These are phyloP conservation scores for Colius striatus DNA, from an alignment of 2,113 vertebrate species.

Conservation along the genomic window DNA sequence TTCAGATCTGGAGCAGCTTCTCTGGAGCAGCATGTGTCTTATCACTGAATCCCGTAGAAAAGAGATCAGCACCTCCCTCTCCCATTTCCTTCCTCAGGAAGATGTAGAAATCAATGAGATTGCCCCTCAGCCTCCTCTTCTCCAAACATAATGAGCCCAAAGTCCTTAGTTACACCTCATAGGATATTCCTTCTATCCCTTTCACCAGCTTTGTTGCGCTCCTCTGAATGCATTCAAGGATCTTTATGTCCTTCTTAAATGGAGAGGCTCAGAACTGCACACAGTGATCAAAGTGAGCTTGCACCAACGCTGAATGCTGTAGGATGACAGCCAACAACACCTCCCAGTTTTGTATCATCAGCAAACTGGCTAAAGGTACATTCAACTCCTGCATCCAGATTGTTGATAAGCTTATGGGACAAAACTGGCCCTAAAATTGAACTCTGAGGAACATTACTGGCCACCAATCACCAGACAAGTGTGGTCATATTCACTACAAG, in stretches of 20 bases:
- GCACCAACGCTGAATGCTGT: accelerated
- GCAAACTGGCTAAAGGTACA: too few species aligned
- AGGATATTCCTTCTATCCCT: neutral
- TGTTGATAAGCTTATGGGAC: neutral
- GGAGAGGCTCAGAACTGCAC: neutral
- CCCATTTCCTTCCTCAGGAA: neutral
- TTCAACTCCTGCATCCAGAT: too few species aligned
- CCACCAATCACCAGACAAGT: accelerated
- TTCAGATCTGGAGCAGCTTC: neutral
- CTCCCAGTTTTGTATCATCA: neutral
- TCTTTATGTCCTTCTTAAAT: neutral
- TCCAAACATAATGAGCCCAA: neutral
- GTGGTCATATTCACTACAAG: neutral
- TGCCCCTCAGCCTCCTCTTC: neutral
- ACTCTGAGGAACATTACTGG: accelerated
- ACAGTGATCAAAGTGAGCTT: accelerated
- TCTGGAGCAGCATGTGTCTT: too few species aligned
- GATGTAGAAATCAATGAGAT: neutral
- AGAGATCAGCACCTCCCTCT: neutral
- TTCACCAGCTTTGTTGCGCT: neutral
- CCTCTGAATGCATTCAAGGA: neutral
- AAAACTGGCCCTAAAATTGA: neutral
- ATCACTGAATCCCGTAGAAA: too few species aligned
- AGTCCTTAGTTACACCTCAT: neutral
- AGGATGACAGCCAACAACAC: neutral